phyloP scores from a whole-genome alignment of 2,888 invertebrate genomes.

The Chrysolina oricalcia region DNA sequence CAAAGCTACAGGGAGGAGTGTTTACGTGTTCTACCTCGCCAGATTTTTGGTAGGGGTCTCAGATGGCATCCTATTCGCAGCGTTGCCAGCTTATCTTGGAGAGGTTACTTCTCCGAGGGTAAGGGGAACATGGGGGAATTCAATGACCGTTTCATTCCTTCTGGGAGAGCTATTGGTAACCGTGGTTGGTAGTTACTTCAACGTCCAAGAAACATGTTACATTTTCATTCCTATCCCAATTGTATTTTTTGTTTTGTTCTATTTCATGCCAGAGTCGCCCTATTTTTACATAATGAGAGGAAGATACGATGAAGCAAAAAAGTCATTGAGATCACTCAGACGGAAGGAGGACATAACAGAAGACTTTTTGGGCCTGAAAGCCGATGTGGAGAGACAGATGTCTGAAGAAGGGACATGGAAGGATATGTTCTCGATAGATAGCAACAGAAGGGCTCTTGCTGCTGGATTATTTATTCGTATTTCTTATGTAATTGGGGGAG shows the following conservation, averaged over 20 bases:
- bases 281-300: slow-evolving; percentile 62
- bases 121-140: slow-evolving; percentile 23
- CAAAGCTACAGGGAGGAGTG: slow-evolving; percentile 10
- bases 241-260: slow-evolving; percentile 11
- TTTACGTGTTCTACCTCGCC: slow-evolving; percentile 8
- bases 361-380: slow-evolving; percentile 58
- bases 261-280: slow-evolving; percentile 46
- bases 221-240: slow-evolving; percentile 14
- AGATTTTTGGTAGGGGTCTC: not conserved
- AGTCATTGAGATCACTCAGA: slow-evolving; percentile 57
- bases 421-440: slow-evolving; percentile 61
- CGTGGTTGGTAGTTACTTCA: slow-evolving; percentile 8
- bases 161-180: not conserved
- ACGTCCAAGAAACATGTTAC: not conserved
- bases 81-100: slow-evolving; percentile 11
- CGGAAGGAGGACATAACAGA: slow-evolving; percentile 58
- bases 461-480: slow-evolving; percentile 62
- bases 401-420: slow-evolving; percentile 64
- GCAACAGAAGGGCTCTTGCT: slow-evolving; percentile 62
- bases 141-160: not conserved
- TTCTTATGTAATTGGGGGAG: slow-evolving; percentile 65
- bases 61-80: slow-evolving; percentile 1
- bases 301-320: slow-evolving; percentile 57
- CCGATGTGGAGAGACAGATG: slow-evolving; percentile 63
- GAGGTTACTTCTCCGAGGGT: not conserved